Evolutionary conservation across 1,140 invertebrate genomes (phyloP).

Genomic region (Drosophila lacteicornis): DNA sequence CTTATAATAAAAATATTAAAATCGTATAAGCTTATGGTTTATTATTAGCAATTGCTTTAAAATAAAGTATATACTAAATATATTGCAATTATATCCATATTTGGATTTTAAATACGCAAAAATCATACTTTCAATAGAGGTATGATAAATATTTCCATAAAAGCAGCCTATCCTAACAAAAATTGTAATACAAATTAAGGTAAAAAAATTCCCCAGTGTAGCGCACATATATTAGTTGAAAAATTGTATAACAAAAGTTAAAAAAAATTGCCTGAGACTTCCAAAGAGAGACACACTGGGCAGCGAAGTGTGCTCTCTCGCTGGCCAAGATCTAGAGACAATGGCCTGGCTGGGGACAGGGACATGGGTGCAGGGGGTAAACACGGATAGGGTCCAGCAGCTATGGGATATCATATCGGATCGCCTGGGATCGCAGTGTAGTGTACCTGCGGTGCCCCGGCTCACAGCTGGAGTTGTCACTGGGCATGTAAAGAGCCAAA

Average conservation of each 20-base stretch:
- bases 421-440: slow-evolving; percentile 32
- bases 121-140: too few species aligned
- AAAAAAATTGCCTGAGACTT: slow-evolving; percentile 60
- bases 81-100: too few species aligned
- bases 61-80: too few species aligned
- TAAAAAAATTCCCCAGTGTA: slow-evolving; percentile 12
- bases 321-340: slow-evolving; percentile 57
- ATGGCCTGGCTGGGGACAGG: slow-evolving; percentile 59
- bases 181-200: not conserved
- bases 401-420: slow-evolving; percentile 53
- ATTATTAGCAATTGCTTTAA: too few species aligned
- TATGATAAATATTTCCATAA: too few species aligned
- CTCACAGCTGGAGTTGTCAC: slow-evolving; percentile 84
- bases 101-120: too few species aligned
- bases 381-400: not conserved
- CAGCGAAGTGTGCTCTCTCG: slow-evolving; percentile 57
- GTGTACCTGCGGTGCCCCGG: slow-evolving; percentile 73
- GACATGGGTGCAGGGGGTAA: slow-evolving; percentile 4
- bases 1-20: too few species aligned
- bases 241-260: slow-evolving; percentile 82
- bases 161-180: too few species aligned
- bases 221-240: slow-evolving; percentile 75
- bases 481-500: slow-evolving; percentile 82
- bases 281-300: not conserved
- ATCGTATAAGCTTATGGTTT: too few species aligned